Base-by-base conservation (phyloP, 1,140 invertebrate genomes). In the Sinonovacula constricta region DNA sequence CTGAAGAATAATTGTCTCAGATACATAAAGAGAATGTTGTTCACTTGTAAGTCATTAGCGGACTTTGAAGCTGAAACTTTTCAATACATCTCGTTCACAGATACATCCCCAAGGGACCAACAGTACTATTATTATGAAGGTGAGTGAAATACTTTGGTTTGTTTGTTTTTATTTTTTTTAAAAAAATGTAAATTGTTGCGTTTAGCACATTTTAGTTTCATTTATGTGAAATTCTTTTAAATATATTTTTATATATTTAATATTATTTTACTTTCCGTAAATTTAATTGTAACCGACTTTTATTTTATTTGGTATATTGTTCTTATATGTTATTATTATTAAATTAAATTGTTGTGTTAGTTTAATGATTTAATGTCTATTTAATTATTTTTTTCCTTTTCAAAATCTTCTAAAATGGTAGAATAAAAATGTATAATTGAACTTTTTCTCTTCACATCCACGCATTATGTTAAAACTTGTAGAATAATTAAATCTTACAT, bases 21-120 rank as follows among this genome's bases (percentile, higher is more conserved):
- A 31, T 24, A 0, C 33, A 34, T 12, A 54, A 45, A 2, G 3
- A 51, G 3, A 1, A 76, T 76, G 72, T 53, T 76, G 28, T 76
- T 36, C 26, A 76, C 68, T 24, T 56, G 28, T 26, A 70, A 67
- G 57, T 76, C 72, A 30, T 57, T 76, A 10, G 53, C 39, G 31
- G 72, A 76, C n/a, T 67, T 76, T 28, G 72, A 76, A 67, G 51
- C 45, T 56, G 72, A 76, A 76, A 76, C 72, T n/a, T 51, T 4
- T 31, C 3, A 36, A 24, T 45, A 65, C 45, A 34, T n/a, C 65
- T 76, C 72, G 66, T 15, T 67, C 67, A 45, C 65, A 76, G 72
- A 76, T 66, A 65, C 72, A 1, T 66, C 72, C 1, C 57, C 71
- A n/a, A 53, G 72, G 62, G 72, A 76, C 5, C 72, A 62, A 59